These are phyloP conservation scores for Zygothrica quintamaculata DNA, from an alignment of 2,888 invertebrate genomes.

Conservation along the genomic window DNA sequence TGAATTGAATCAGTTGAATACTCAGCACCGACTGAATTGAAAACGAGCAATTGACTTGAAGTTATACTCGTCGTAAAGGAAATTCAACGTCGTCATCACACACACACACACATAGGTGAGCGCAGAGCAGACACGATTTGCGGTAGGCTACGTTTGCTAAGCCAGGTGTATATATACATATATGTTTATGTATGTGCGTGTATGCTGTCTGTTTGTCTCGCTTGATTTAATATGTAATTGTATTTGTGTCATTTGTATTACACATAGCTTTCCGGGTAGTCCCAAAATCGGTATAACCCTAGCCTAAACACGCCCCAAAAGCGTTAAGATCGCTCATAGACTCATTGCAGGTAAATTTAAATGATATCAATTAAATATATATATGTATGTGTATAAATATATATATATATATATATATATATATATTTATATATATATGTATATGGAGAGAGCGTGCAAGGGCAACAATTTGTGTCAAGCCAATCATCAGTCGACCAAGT, in stretches of 20 bases:
- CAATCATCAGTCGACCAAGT: slow-evolving; percentile 20
- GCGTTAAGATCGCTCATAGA: slow-evolving; percentile 5
- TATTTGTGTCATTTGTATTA: not conserved
- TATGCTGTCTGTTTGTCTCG: slow-evolving; percentile 1
- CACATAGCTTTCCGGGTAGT: slow-evolving; percentile 50
- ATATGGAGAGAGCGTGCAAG: slow-evolving; percentile 45
- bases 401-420: slow-evolving; percentile 1
- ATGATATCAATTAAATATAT: slow-evolving; percentile 42
- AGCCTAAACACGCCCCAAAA: slow-evolving; percentile 13
- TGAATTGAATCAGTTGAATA: slow-evolving; percentile 77
- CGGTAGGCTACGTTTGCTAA: slow-evolving; percentile 29
- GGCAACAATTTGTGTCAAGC: slow-evolving; percentile 40
- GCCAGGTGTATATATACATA: slow-evolving; percentile 29
- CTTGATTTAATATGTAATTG: not conserved
- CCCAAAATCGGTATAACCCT: slow-evolving; percentile 32
- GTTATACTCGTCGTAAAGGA: slow-evolving; percentile 79
- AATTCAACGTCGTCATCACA: slow-evolving; percentile 53
- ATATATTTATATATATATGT: not conserved
- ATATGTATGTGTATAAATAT: slow-evolving; percentile 2
- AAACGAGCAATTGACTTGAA: slow-evolving; percentile 75
- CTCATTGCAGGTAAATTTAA: slow-evolving; percentile 32
- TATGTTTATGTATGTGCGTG: slow-evolving; percentile 17
- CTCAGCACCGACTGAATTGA: slow-evolving; percentile 81
- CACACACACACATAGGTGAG: slow-evolving; percentile 18
- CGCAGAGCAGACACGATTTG: slow-evolving; percentile 35